Conservation (phyloP, 2,797 vertebrate species). For the Lemur catta region DNA sequence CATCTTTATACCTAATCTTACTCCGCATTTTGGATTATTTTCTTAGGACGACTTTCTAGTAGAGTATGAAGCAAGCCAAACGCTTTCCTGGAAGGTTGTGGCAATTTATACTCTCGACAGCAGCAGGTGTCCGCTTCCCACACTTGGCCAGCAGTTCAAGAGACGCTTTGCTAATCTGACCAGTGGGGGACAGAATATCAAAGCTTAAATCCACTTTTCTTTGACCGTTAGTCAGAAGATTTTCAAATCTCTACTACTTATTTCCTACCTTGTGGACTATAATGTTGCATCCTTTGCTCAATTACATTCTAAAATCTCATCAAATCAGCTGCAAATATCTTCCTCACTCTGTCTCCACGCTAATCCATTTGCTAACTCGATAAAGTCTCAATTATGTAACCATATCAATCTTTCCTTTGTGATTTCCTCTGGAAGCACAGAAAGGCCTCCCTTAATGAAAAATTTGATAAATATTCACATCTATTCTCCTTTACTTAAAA, state of each 20-base stretch:
- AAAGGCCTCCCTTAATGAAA: not conserved
- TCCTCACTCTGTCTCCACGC: fast-evolving
- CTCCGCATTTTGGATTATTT: not conserved
- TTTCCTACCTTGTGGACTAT: not conserved
- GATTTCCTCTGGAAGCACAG: not conserved
- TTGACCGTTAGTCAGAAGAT: not conserved
- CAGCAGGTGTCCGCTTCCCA: fast-evolving
- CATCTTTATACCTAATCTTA: no score
- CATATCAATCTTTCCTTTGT: not conserved
- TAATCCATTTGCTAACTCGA: not conserved
- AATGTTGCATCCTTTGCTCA: not conserved
- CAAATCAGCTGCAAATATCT: fast-evolving
- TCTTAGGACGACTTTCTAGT: not conserved
- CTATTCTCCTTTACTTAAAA: not conserved
- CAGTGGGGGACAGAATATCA: fast-evolving
- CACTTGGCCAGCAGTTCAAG: fast-evolving
- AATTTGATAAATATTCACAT: not conserved
- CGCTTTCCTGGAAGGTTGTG: not conserved
- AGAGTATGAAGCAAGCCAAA: fast-evolving
- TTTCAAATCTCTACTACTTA: not conserved
- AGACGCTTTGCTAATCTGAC: not conserved
- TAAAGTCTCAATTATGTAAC: not conserved
- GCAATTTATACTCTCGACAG: fast-evolving
- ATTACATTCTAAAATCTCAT: no score
- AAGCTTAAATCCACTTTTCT: not conserved